Evolutionary conservation across 1,140 invertebrate species (phyloP), one percentile per base, ranked within the genome.

Genomic region (Caenorhabditis briggsae): DNA sequence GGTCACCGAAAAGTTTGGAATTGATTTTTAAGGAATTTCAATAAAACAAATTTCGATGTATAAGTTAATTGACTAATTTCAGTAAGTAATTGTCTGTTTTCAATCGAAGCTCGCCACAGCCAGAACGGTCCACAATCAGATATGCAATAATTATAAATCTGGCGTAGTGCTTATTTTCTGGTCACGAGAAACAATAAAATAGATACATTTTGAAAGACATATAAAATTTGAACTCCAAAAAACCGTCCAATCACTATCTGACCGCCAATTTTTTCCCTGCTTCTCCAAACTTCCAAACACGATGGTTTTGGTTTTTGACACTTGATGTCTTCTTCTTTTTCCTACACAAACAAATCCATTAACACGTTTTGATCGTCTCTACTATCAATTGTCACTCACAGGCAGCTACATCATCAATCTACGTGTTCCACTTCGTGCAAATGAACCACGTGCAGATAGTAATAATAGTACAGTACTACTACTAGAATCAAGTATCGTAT

Each of bases 401-500:
- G 59, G 25, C 59, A 25, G 59, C 59, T 33, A 61, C 25, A 8
- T 61, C 59, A 25, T 33, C 59, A 33, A 25, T 61, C 59, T 61
- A 61, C 9, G 61, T 53, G 70, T 78, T 78, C 70, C 43, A 78
- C 70, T 78, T 78, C n/a, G 46, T 78, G n/a, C 46, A 78, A 78
- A 33, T n/a, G n/a, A 25, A 43, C 64, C 23, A 78, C 46, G 70
- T 78, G 70, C 70, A 50, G n/a, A 78, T 50, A 78, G 70, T 78
- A 78, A 6, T 78, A 65, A 18, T 11, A 41, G n/a, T n/a, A 33
- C 33, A 33, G 33, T 33, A 33, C 33, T 33, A 33, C 33, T 70
- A 43, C 33, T 70, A 23, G 46, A 78, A 78, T 78, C 70, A 78
- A 78, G 70, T 53, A 12, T 23, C n/a, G 9, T 48, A 46, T 78